phyloP scores from a whole-genome alignment of 2,113 vertebrate species.

The Baryphthengus martii region DNA sequence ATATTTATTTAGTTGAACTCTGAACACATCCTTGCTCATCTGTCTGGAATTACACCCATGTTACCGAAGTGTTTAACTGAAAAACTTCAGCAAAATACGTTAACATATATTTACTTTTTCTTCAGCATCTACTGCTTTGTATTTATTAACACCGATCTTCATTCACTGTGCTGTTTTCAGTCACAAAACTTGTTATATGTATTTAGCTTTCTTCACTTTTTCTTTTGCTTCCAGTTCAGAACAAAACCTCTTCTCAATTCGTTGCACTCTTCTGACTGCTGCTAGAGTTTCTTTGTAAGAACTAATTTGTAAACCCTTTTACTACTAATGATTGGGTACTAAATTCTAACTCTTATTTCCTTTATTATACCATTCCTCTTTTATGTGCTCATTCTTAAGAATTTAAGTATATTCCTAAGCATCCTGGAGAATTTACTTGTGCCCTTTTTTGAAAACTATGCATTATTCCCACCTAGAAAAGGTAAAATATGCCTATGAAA shows the following conservation, averaged over 20 bases:
- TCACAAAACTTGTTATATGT: not conserved
- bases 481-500: not conserved
- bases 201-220: not conserved
- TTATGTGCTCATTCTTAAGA: not conserved
- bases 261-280: not conserved
- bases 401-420: not conserved
- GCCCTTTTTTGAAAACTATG: constrained; percentile 7
- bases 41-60: not conserved
- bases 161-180: not conserved
- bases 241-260: not conserved
- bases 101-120: not conserved
- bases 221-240: not conserved
- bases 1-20: not conserved
- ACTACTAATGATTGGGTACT: not conserved
- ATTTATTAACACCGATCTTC: not conserved
- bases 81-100: not conserved
- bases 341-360: not conserved
- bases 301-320: not conserved
- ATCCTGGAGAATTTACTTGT: not conserved
- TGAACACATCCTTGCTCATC: not conserved
- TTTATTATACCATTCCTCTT: not conserved
- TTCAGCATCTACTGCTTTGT: not conserved
- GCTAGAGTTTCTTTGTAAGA: not conserved
- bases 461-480: not conserved
- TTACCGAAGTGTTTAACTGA: not conserved